Base-by-base conservation (phyloP, 2,888 invertebrate species). In the Tenthredo amoena region DNA sequence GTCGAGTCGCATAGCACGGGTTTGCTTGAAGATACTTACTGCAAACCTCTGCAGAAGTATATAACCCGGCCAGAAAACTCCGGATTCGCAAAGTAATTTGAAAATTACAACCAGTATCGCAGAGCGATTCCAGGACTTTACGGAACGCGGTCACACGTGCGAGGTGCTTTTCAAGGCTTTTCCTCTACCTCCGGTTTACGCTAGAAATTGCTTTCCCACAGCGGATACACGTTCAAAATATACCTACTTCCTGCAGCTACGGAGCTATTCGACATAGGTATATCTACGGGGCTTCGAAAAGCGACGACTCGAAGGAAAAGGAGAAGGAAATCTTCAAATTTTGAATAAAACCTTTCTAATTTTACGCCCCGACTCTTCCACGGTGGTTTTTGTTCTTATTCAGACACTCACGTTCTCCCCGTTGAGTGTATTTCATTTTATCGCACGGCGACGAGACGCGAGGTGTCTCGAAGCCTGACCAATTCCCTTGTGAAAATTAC, bases 21-120 rank as follows among this genome's bases (percentile, higher is more conserved):
- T 15, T 71, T 71, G 71, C 71, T 71, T 71, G 26, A 40, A 37
- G 71, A 71, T 37, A 71, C 31, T 37, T 34, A 34, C 71, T 71
- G 18, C 37, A n/a, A 71, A 74, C 12, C 74, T 43, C 74, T 15
- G 71, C 37, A 37, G 34, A 40, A 71, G 74, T 74, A 40, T 74
- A 26, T 74, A 68, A 34, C 18, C 34, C 15, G 12, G 6, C 0
- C 15, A 12, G 26, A 34, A 18, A 26, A 6, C 18, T 21, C 31
- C 74, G 74, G 74, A 74, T 74, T 74, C 74, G n/a, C 74, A 43
- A 74, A 74, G 74, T 74, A 74, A 74, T 74, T 74, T 74, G 74
- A 74, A 74, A 74, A 74, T 74, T 74, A 74, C 74, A 74, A 31
- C 68, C 15, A 10, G 74, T 43, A 74, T 50, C 77, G 55, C 34